phyloP scores from a whole-genome alignment of 2,888 invertebrate genomes.

The Chymomyza fuscimana region DNA sequence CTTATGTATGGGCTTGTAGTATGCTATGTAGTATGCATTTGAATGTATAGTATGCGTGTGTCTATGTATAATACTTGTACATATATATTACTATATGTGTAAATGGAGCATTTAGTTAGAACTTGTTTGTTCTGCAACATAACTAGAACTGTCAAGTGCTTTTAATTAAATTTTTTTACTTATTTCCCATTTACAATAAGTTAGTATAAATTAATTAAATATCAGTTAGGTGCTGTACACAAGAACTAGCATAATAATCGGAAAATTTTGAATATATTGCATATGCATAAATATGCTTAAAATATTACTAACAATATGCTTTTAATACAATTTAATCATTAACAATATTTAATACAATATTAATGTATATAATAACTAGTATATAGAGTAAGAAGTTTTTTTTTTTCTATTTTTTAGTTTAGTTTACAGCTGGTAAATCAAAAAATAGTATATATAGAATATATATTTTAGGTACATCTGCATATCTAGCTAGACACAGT shows the following conservation, averaged over 20 bases:
- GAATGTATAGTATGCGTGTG: conserved; percentile 43
- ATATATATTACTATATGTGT: conserved; percentile 29
- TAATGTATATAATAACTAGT: conserved; percentile 31
- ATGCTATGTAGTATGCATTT: conserved; percentile 10
- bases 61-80: conserved; percentile 63
- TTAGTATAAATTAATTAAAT: conserved; percentile 16
- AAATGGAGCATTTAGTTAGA: conserved; percentile 23
- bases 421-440: conserved; percentile 38
- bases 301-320: conserved; percentile 33
- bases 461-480: conserved; percentile 58
- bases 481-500: conserved; percentile 41
- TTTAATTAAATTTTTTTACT: conserved; percentile 9
- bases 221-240: conserved; percentile 56
- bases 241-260: conserved; percentile 53
- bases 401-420: conserved; percentile 13
- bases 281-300: conserved; percentile 21
- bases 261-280: conserved; percentile 30
- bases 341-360: conserved; percentile 48
- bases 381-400: conserved; percentile 38
- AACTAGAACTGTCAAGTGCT: conserved; percentile 16
- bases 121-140: conserved; percentile 32
- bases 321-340: conserved; percentile 34
- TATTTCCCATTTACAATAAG: conserved; percentile 24
- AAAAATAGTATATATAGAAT: conserved; percentile 35
- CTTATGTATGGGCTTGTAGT: conserved; percentile 7